Evolutionary conservation across 2,888 invertebrate species (phyloP).

Genomic region (Prosapia bicincta): DNA sequence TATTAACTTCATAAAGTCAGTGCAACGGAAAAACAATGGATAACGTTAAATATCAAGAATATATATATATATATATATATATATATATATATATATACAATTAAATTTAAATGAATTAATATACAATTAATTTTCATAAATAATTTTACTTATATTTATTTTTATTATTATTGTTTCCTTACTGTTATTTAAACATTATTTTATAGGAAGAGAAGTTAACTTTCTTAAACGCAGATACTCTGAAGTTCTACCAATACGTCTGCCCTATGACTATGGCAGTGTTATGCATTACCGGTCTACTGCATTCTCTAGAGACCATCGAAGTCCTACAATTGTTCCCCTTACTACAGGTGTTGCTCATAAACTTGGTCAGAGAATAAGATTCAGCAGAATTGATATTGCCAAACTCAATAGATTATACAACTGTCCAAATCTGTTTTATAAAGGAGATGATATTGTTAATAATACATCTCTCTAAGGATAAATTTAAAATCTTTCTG

Average conservation of each 20-base stretch:
- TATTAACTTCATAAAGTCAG: too few relatives aligned
- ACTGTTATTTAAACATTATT: too few relatives aligned
- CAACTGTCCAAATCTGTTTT: conserved; percentile 36
- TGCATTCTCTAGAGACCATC: conserved; percentile 50
- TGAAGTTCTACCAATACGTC: conserved; percentile 37
- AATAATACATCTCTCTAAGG: not conserved
- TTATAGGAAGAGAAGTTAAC: conserved; percentile 40
- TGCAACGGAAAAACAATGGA: too few relatives aligned
- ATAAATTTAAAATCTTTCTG: not conserved
- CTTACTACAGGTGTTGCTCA: conserved; percentile 40
- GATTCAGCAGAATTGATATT: conserved; percentile 41
- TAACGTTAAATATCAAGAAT: not conserved
- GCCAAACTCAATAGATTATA: conserved; percentile 43
- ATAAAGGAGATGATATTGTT: conserved; percentile 6
- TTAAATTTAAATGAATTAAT: too few relatives aligned
- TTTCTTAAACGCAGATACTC: conserved; percentile 38
- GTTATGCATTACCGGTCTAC: conserved; percentile 49
- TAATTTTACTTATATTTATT: too few relatives aligned
- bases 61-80: not conserved
- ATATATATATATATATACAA: not conserved
- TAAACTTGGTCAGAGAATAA: conserved; percentile 44
- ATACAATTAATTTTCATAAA: too few relatives aligned
- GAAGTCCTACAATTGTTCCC: conserved; percentile 48
- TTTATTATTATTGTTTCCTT: too few relatives aligned
- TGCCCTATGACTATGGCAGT: conserved; percentile 42